Conservation (phyloP, 2,797 vertebrate genomes). For the Lagocephalus sceleratus region DNA sequence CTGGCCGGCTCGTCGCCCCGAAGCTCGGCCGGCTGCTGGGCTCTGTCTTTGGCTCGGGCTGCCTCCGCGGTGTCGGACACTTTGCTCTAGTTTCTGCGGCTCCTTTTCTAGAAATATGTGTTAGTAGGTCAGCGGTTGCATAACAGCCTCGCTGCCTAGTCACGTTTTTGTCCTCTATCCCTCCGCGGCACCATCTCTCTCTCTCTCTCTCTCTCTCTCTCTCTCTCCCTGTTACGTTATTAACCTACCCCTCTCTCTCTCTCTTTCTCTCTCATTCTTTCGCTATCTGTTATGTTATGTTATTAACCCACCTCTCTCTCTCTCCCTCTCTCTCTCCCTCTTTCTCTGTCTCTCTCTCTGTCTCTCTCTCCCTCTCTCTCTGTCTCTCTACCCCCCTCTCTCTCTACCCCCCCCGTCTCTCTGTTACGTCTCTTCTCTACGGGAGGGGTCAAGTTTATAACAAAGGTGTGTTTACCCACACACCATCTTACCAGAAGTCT, state of each 20-base stretch:
- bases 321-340: background rate
- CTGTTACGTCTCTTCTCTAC: background rate
- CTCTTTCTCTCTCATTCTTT: slow-evolving; percentile 5
- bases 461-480: slow-evolving; percentile 10
- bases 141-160: slow-evolving; percentile 79
- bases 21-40: no score
- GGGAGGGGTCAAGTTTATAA: slow-evolving; percentile 32
- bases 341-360: background rate
- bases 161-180: slow-evolving; percentile 73
- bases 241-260: background rate
- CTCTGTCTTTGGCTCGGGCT: slow-evolving; percentile 50
- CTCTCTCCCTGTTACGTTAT: background rate
- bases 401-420: no score
- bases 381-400: no score
- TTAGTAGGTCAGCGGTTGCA: slow-evolving; percentile 84
- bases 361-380: no score
- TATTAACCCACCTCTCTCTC: background rate
- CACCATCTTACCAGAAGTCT: slow-evolving; percentile 8
- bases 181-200: slow-evolving; percentile 31
- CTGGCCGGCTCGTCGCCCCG: background rate
- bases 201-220: background rate
- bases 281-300: slow-evolving; percentile 4
- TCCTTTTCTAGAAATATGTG: slow-evolving; percentile 76
- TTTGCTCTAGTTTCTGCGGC: slow-evolving; percentile 77
- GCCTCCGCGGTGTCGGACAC: slow-evolving; percentile 64